Evolutionary conservation across 1,140 invertebrate species (phyloP), one percentile per base, ranked within the genome.

Genomic region (Whitmania pigra): DNA sequence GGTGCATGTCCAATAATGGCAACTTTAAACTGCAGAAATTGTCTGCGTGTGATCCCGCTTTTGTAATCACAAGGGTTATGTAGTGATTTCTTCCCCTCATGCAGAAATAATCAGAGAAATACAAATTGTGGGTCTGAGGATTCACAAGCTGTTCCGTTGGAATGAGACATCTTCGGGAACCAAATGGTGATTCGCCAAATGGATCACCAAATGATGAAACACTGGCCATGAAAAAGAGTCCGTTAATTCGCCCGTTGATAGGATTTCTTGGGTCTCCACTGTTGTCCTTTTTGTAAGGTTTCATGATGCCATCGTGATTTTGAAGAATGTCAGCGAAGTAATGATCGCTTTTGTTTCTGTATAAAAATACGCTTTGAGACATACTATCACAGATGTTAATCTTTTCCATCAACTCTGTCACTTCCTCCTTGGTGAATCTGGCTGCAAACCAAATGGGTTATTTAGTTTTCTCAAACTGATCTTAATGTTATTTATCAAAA

Each of bases 81-180:
- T 77, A 75, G 72, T 78, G 77, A n/a, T 72, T 72, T 31, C 63
- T 60, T 73, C 73, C 69, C 29, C 74, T 74, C 53, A 66, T 72
- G 68, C 75, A 77, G 73, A 76, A 77, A 55, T 75, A 78, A 71
- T 78, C 77, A 15, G 77, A 76, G 72, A 78, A 78, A 60, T 78
- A 78, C 60, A 78, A 29, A 20, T 76, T 75, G 7, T 53, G 70
- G 20, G 68, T 53, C 15, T 25, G 22, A 20, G 36, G 15, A 27
- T 54, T 67, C 13, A 31, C 20, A 18, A 53, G 20, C 18, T 18
- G 2, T 7, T 49, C 22, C 11, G 49, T 71, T 9, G 63, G n/a
- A 31, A 71, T 54, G n/a, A 36, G 9, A 31, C 70, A 53, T 53
- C 54, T 22, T 20, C 20, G 4, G 53, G 20, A 25, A 20, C 60